Evolutionary conservation across 2,797 vertebrate species (phyloP), one percentile per base, ranked within the genome.

Genomic region (Bradypodion pumilum): DNA sequence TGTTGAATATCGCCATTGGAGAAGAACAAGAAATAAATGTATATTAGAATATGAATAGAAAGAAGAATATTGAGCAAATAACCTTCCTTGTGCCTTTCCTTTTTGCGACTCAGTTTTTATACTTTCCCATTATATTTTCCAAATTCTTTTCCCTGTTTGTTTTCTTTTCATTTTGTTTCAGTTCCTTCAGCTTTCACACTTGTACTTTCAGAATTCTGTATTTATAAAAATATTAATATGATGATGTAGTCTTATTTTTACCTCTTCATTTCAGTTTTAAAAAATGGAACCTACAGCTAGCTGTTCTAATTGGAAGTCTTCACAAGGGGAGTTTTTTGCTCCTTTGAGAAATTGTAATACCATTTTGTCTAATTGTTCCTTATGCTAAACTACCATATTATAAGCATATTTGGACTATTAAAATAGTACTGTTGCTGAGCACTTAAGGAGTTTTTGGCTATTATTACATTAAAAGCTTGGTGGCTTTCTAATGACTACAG

Each of bases 361-460:
- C 5, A 62, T 91, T 93, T 93, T 85, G 7, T 92, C 46, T 91
- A 87, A 85, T 89, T 90, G 74, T 89, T 93, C 81, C 84, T 89
- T 91, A 81, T 86, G 80, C 89, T 92, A 85, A 86, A 80, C n/a
- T 89, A 66, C 72, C 29, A 2, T 86, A 80, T 91, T 90, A 82
- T 81, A 89, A 74, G 87, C 70, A 91, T 89, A 80, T 85, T 88
- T 89, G 60, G 62, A 91, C 86, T 87, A 89, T 85, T 91, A 88
- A 91, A 78, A 73, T 85, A 79, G 12, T 81, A 59, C 35, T 87
- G 29, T 80, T 86, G 81, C 87, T 92, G 68, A 7, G 10, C 21
- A 89, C 70, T 79, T 85, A 88, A 89, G 86, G 56, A 92, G 4
- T 35, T 46, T 42, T 80, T 60, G 66, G 59, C 75, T 87, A 32